phyloP scores from a whole-genome alignment of 2,888 invertebrate species.

The Hirtodrosophila histrioides region DNA sequence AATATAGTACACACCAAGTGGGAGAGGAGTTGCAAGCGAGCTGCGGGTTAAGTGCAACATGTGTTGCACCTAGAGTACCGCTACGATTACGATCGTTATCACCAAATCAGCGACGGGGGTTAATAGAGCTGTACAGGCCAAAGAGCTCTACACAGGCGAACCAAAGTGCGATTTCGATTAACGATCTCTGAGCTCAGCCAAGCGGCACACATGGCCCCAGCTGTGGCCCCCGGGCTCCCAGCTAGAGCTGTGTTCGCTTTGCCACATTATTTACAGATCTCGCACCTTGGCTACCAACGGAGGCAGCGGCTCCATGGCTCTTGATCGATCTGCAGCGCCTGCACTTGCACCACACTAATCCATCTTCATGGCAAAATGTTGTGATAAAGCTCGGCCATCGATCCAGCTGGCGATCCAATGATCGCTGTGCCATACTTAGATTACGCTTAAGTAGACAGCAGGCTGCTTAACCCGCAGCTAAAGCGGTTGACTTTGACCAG shows the following conservation, averaged over 20 bases:
- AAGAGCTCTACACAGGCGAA: constrained; percentile 27
- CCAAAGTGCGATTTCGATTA: constrained; percentile 57
- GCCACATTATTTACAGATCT: constrained; percentile 79
- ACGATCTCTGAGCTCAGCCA: constrained; percentile 49
- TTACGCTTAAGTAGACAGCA: constrained; percentile 82
- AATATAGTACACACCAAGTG: constrained; percentile 48
- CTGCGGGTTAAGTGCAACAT: constrained; percentile 64
- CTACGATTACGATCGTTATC: constrained; percentile 83
- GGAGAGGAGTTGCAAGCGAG: not conserved
- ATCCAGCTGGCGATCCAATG: constrained; percentile 28
- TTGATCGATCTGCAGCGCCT: constrained; percentile 46
- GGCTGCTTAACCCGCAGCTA: constrained; percentile 82
- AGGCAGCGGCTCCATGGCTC: constrained; percentile 6
- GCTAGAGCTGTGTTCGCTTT: constrained; percentile 44
- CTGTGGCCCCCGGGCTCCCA: constrained; percentile 28
- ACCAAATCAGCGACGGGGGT: constrained; percentile 82
- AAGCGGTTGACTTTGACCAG: constrained; percentile 71
- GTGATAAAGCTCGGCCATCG: constrained; percentile 66
- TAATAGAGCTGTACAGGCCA: constrained; percentile 81
- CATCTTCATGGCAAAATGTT: constrained; percentile 68
- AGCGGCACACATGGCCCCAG: constrained; percentile 70
- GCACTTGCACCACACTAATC: constrained; percentile 77
- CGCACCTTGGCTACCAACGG: constrained; percentile 68
- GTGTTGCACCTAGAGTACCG: constrained; percentile 75
- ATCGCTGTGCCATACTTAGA: constrained; percentile 68